These are phyloP conservation scores for Cynaeus angustus DNA, from an alignment of 2,888 invertebrate species.

Conservation along the genomic window DNA sequence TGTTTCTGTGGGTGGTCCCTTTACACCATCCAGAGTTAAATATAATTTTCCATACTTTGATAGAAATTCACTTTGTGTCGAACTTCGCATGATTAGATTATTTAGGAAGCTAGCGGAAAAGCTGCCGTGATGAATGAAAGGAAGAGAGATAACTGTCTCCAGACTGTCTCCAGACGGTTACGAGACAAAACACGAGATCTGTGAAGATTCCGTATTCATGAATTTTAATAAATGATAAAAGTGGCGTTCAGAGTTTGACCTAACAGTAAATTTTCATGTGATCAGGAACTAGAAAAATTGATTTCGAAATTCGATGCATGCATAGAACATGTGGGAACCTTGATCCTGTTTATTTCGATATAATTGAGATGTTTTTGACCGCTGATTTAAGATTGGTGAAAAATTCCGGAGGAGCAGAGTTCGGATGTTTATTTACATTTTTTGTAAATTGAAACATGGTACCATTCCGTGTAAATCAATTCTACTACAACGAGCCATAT, in stretches of 20 bases:
- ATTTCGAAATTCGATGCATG: conserved; percentile 9
- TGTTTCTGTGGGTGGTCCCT: no score
- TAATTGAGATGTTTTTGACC: conserved; percentile 7
- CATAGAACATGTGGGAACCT: conserved; percentile 18
- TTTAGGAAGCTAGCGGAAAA: no score
- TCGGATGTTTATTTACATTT: not conserved
- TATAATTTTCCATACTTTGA: no score
- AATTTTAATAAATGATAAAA: no score
- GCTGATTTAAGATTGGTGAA: not conserved
- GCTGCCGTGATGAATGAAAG: no score
- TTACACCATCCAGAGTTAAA: no score
- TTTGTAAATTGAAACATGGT: no score
- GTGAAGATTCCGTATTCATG: not conserved
- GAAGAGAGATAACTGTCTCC: not conserved
- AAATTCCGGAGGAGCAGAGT: not conserved
- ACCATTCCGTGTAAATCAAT: no score
- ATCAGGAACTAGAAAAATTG: conserved; percentile 8
- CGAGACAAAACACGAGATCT: not conserved
- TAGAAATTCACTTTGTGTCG: no score
- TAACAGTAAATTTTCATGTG: not conserved
- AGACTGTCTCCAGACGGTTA: not conserved
- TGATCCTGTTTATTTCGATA: conserved; percentile 25
- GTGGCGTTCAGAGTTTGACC: not conserved
- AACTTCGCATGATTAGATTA: no score
- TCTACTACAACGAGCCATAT: no score